A percentile compares a stretch with the other conserved stretches of the same genome.
These are phyloP conservation scores for Ophonus ardosiacus DNA, from an alignment of 2,888 invertebrate species.

Conservation along the genomic window DNA sequence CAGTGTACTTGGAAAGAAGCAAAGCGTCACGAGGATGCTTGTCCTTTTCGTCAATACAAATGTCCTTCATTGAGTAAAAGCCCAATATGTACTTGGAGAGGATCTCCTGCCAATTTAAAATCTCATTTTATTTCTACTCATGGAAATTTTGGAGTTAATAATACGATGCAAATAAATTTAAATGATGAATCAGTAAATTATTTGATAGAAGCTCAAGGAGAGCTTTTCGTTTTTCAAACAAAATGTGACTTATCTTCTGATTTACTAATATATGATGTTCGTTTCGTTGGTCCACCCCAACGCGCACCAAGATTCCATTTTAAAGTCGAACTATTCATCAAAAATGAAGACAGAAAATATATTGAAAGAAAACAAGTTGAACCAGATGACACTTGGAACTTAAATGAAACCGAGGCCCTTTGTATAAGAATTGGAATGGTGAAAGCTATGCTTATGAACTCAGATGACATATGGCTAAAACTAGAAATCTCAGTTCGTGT, in stretches of 20 bases:
- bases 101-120: slow-evolving; percentile 21
- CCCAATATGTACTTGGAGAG: slow-evolving; percentile 27
- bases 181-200: slow-evolving; percentile 22
- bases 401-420: slow-evolving; percentile 38
- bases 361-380: slow-evolving; percentile 56
- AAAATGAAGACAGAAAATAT: slow-evolving; percentile 51
- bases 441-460: slow-evolving; percentile 55
- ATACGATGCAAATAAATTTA: slow-evolving; percentile 6
- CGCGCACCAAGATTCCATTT: slow-evolving; percentile 53
- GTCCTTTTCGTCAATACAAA: slow-evolving; percentile 48
- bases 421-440: slow-evolving; percentile 49
- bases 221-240: slow-evolving; percentile 52
- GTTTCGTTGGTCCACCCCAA: slow-evolving; percentile 50
- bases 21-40: slow-evolving; percentile 38
- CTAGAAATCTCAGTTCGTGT: slow-evolving; percentile 35
- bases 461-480: slow-evolving; percentile 42
- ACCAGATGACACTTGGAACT: slow-evolving; percentile 41
- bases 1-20: slow-evolving; percentile 53
- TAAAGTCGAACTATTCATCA: slow-evolving; percentile 47
- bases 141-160: not conserved
- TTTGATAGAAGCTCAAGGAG: slow-evolving; percentile 39
- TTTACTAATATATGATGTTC: slow-evolving; percentile 52
- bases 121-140: slow-evolving; percentile 25
- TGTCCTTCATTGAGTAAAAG: slow-evolving; percentile 10
- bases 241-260: slow-evolving; percentile 34